Base-by-base conservation (phyloP, 2,888 invertebrate genomes). In the Eristalis arbustorum region DNA sequence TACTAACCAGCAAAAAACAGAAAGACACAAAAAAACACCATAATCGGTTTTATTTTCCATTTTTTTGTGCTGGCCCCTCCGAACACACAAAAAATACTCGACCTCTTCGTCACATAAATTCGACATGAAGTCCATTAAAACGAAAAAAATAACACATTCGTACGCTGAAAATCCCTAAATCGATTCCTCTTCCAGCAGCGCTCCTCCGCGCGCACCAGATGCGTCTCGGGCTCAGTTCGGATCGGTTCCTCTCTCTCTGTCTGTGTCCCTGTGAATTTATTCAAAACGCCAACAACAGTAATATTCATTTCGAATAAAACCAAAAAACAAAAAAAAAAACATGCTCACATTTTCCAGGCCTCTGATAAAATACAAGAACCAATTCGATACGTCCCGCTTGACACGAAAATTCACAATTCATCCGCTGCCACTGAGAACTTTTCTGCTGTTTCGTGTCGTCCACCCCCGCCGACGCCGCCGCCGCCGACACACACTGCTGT, bases 341-440 rank as follows among this genome's bases (percentile, higher is more conserved):
- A 71, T n/a, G n/a, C n/a, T n/a, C 42, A 75, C 69, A 80, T 80
- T 83, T 80, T 74, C 69, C 75, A 75, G 74, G 69, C 71, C 71
- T 80, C 69, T 80, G 80, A 72, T 80, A 80, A 84, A 84, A 80
- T 74, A 84, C 74, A 67, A 80, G 22, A 81, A 68, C 82, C 61
- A 61, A 76, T 75, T 34, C 63, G 64, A 76, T 72, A 73, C 73
- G 76, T 82, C 77, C 73, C 68, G 81, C 76, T 85, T 85, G 84
- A 85, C 76, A 82, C 64, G 64, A 77, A 82, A 73, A 73, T 73
- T 74, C 67, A 81, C 69, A 80, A 84, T 84, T 82, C 49, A 73
- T 72, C 72, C 62, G 49, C 66, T 23, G 69, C 14, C 22, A 62
- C 42, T 23, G 25, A 31, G 71, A 84, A 75, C 71, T 84, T 81